Conservation (phyloP, 2,797 vertebrate species). For the Mormyrus proboscirostris region DNA sequence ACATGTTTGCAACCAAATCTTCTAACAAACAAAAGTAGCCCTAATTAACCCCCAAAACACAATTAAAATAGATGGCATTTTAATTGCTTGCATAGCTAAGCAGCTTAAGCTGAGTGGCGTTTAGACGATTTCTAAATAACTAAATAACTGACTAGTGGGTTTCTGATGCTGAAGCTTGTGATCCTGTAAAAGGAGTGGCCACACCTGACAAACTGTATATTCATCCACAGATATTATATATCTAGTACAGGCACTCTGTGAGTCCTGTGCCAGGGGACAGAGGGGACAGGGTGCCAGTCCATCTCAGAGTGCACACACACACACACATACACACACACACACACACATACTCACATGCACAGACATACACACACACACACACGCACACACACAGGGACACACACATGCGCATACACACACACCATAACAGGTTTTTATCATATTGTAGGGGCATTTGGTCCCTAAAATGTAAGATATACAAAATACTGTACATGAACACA, state of each 20-base stretch:
- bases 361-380: too few relatives aligned
- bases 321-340: too few relatives aligned
- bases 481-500: background rate
- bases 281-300: background rate
- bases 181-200: background rate
- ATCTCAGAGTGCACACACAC: background rate
- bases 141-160: background rate
- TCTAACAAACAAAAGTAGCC: background rate
- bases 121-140: background rate
- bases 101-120: background rate
- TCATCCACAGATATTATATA: background rate
- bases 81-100: background rate
- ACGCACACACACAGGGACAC: too few relatives aligned
- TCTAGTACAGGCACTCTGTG: background rate
- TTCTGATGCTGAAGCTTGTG: background rate
- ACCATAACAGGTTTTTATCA: background rate
- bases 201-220: background rate
- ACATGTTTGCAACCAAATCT: background rate
- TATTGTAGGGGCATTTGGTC: background rate
- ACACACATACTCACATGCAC: too few relatives aligned
- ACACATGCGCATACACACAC: background rate
- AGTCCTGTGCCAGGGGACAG: background rate
- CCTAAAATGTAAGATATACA: background rate
- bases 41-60: background rate
- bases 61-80: background rate